Base-by-base conservation (phyloP, 2,888 invertebrate species). In the Aquatica leii region DNA sequence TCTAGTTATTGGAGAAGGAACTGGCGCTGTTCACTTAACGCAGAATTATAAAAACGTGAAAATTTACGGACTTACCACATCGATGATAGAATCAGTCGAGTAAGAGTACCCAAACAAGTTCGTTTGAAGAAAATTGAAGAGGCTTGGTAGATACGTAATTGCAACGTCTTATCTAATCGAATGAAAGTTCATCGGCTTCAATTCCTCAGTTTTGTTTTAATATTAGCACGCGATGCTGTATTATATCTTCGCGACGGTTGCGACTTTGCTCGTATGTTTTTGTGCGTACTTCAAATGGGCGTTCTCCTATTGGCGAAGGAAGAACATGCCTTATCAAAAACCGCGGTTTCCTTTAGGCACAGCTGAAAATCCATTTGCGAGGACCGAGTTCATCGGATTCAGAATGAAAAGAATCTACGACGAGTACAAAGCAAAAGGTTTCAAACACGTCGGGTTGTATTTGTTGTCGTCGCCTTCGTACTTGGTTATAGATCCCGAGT, bases 1-100 rank as follows among this genome's bases (percentile, higher is more conserved):
- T 31, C 68, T 84, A 46, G 71, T 73, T 8, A 83, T 84, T 37
- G 83, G 82, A 1, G 78, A 77, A 20, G 87, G 88, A 35, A 82
- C 82, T 0, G 83, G 84, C 15, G 87, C 91, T 0, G 90, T 91
- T 8, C 84, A 84, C 71, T 84, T 91, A 50, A 82, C 84, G 11
- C 92, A 91, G 79, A 84, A 86, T 73, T 90, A 89, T 77, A 85
- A 82, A 72, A 87, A 90, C 76, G 84, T 90, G 64, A 85, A 87
- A 70, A 0, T 76, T 89, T 79, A 86, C 59, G 88, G 90, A 1
- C 82, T 89, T n/a, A 87, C 89, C 0, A 81, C 83, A 60, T 84
- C 86, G 1, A 80, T 81, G 37, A 77, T 89, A 0, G 82, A 84
- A 0, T 81, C 83, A 67, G 87, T 87, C 73, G 84, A 85, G 90